Percentiles rank a stretch among this genome's conserved stretches.
Conservation (phyloP, 2,113 vertebrate species). For the Aldabrachelys gigantea region DNA sequence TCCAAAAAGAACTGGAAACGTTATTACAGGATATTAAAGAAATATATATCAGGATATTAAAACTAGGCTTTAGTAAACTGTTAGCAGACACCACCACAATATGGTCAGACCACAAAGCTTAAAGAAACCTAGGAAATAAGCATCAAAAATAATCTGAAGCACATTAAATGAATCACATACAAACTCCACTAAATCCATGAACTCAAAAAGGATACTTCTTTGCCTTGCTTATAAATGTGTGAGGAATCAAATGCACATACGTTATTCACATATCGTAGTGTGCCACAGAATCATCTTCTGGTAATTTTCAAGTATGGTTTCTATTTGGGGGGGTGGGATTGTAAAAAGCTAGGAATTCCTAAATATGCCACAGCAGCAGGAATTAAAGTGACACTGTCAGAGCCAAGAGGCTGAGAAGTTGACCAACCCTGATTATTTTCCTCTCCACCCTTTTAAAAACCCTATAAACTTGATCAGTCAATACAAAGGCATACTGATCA, state of each 20-base stretch:
- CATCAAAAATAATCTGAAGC: slow-evolving; percentile 54
- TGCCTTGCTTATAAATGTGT: background rate
- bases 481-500: background rate
- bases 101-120: slow-evolving; percentile 46
- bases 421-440: background rate
- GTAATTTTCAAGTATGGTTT: background rate
- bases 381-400: rapidly evolving
- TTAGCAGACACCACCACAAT: background rate
- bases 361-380: background rate
- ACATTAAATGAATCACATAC: slow-evolving; percentile 47
- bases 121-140: slow-evolving; percentile 54
- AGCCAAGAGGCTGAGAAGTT: background rate
- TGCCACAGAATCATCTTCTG: rapidly evolving
- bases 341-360: background rate
- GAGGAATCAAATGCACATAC: background rate
- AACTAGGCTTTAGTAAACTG: slow-evolving; percentile 21
- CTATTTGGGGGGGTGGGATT: background rate
- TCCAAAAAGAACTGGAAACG: slow-evolving; percentile 40
- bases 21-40: slow-evolving; percentile 75
- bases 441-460: background rate
- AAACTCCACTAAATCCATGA: slow-evolving; percentile 59
- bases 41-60: slow-evolving; percentile 75
- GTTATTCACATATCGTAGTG: background rate
- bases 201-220: background rate
- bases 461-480: background rate